phyloP scores from a whole-genome alignment of 2,888 invertebrate species.

The Drosophila neonasuta region DNA sequence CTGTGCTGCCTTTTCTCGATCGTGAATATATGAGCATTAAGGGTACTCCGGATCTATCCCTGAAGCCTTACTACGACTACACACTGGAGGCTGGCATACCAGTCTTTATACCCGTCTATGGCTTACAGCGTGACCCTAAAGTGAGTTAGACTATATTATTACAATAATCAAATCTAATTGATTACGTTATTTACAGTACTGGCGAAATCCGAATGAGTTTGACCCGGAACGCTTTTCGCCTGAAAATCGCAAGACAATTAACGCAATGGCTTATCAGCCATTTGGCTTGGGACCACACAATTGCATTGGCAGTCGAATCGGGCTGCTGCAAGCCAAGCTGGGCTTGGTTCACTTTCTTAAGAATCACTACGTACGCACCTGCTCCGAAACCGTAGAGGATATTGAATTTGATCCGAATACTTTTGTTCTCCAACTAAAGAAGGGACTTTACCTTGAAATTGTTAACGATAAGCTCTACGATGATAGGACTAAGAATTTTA shows the following conservation, averaged over 20 bases:
- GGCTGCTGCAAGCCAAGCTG: conserved; percentile 76
- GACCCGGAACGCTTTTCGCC: conserved; percentile 80
- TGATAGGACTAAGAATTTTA: conserved; percentile 1
- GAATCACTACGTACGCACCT: conserved; percentile 75
- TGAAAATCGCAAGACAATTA: conserved; percentile 69
- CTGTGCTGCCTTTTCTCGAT: conserved; percentile 80
- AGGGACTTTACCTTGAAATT: conserved; percentile 72
- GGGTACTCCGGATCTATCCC: conserved; percentile 61
- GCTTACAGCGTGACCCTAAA: conserved; percentile 80
- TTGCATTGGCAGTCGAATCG: conserved; percentile 81
- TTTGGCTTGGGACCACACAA: conserved; percentile 80
- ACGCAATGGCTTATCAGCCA: conserved; percentile 75
- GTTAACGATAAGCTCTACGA: conserved; percentile 75
- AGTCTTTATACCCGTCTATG: conserved; percentile 79
- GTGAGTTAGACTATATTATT: conserved; percentile 44
- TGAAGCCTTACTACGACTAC: conserved; percentile 78
- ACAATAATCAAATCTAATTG: not conserved
- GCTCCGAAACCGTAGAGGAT: conserved; percentile 60
- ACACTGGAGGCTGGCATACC: conserved; percentile 76
- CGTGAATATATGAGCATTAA: conserved; percentile 70
- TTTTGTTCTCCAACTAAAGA: conserved; percentile 69
- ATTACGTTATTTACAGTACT: conserved; percentile 62
- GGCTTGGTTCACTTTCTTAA: conserved; percentile 79
- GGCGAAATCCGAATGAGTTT: conserved; percentile 78
- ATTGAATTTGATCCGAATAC: conserved; percentile 76